Evolutionary conservation across 2,113 vertebrate species (phyloP).

Genomic region (Elgaria multicarinata): DNA sequence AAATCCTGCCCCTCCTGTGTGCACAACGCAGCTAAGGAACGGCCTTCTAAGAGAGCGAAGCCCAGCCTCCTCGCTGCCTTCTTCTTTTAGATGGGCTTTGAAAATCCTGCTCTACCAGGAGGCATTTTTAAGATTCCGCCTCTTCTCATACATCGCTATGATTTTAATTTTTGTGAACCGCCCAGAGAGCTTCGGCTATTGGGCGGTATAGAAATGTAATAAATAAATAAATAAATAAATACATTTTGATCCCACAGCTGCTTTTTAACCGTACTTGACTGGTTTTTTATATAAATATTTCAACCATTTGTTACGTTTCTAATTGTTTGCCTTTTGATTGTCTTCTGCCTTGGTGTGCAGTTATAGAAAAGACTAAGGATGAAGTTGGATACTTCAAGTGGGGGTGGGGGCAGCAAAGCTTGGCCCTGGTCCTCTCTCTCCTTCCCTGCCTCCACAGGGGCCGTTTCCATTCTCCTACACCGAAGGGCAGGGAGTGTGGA

Average conservation of each 20-base stretch:
- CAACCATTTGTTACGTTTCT: not conserved
- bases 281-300: not conserved
- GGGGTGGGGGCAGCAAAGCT: not conserved
- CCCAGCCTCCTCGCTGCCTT: not conserved
- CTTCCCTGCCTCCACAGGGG: slow-evolving; percentile 65
- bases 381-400: not conserved
- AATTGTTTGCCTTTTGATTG: not conserved
- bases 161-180: no score
- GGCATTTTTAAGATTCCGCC: no score
- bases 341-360: not conserved
- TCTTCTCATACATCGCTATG: no score
- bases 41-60: no score
- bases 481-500: slow-evolving; percentile 70
- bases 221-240: no score
- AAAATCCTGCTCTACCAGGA: not conserved
- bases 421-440: not conserved
- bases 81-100: not conserved
- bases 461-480: slow-evolving; percentile 79
- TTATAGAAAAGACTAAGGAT: not conserved
- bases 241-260: not conserved
- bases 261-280: not conserved
- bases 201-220: no score
- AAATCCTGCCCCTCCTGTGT: no score
- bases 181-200: no score
- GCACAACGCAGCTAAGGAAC: no score